Conservation (phyloP, 2,797 vertebrate species). For the Aythya fuligula region DNA sequence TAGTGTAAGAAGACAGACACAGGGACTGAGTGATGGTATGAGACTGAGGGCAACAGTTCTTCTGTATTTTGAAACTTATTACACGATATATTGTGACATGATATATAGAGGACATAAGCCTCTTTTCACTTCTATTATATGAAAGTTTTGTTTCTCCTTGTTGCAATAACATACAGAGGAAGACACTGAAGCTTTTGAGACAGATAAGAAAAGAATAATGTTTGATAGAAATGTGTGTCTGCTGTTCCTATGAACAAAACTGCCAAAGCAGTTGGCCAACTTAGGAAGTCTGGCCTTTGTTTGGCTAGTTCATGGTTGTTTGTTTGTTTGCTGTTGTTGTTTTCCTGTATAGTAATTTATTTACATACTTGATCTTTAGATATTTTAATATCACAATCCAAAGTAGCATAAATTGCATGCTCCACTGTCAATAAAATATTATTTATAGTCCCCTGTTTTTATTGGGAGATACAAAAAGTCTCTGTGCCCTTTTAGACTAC, state of each 20-base stretch:
- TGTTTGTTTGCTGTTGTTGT: neutral
- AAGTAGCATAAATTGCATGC: neutral
- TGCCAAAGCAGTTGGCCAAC: neutral
- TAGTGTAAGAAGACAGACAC: neutral
- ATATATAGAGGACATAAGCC: neutral
- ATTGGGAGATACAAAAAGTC: neutral
- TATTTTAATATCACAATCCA: neutral
- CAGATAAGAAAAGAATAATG: neutral
- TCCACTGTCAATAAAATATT: neutral
- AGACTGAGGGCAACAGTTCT: neutral
- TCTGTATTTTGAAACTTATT: neutral
- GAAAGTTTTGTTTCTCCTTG: neutral
- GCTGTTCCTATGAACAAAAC: neutral
- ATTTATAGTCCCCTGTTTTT: neutral
- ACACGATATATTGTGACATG: neutral
- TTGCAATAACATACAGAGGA: neutral
- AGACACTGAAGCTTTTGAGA: neutral
- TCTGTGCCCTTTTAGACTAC: neutral
- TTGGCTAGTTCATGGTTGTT: neutral
- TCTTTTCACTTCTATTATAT: neutral
- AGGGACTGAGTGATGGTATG: neutral
- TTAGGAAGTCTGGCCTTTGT: neutral
- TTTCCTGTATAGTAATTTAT: neutral
- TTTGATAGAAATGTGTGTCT: neutral
- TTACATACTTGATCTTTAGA: neutral